Evolutionary conservation across 35 echinoderm and acorn worm genomes (phyloP).

Genomic region (Heliocidaris erythrogramma): DNA sequence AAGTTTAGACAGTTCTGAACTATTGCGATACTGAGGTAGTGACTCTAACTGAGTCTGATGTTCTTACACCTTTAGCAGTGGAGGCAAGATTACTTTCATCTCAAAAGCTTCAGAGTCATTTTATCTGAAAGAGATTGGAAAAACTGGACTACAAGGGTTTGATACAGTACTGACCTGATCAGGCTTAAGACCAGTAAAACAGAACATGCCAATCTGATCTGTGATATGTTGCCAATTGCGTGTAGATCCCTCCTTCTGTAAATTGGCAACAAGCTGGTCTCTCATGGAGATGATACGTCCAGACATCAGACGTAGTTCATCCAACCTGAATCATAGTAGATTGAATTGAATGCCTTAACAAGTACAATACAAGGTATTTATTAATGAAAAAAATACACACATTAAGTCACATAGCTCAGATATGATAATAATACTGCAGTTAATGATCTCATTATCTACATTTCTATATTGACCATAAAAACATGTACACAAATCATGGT

Average conservation of each 20-base stretch:
- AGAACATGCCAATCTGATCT: constrained; percentile 99
- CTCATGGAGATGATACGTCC: constrained; percentile 94
- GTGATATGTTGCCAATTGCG: constrained; percentile 93
- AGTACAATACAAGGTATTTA: not conserved
- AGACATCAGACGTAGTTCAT: constrained; percentile 86
- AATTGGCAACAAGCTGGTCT: constrained; percentile 85
- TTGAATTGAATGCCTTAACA: not conserved
- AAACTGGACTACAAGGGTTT: not conserved
- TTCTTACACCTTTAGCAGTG: not conserved
- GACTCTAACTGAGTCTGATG: not conserved
- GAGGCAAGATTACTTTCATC: not conserved
- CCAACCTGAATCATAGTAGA: constrained; percentile 62
- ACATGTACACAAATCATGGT: no score
- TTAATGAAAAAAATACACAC: not conserved
- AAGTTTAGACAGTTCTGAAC: not conserved
- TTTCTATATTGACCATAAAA: no score
- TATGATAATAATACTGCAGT: no score
- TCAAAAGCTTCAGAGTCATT: not conserved
- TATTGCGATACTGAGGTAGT: not conserved
- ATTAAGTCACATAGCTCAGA: not conserved
- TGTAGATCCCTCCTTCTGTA: constrained; percentile 86
- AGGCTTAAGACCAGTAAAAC: constrained; percentile 92
- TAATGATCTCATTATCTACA: no score
- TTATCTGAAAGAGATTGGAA: not conserved
- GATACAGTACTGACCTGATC: constrained; percentile 73